phyloP scores from a whole-genome alignment of 2,797 vertebrate species.

The Mycteria americana region DNA sequence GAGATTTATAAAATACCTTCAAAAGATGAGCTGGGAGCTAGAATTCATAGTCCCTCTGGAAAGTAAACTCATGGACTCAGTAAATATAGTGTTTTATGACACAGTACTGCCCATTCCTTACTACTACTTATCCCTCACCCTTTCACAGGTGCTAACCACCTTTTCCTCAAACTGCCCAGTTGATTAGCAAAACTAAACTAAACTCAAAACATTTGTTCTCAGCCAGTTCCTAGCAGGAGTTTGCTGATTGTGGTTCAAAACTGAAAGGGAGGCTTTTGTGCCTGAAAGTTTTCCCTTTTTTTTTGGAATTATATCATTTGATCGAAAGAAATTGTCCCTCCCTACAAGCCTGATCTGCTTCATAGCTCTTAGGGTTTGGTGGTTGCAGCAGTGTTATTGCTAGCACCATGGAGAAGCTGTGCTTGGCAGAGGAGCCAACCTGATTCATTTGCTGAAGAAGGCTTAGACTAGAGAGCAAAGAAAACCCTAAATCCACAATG shows the following conservation, averaged over 20 bases:
- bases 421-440: neutral
- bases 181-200: neutral
- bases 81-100: neutral
- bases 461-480: neutral
- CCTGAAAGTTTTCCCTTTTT: neutral
- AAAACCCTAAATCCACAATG: neutral
- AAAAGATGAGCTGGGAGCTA: neutral
- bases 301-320: neutral
- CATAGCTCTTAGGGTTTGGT: neutral
- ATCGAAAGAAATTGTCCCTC: neutral
- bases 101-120: neutral
- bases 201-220: neutral
- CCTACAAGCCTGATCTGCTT: neutral
- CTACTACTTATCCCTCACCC: neutral
- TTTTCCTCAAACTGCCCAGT: neutral
- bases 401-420: neutral
- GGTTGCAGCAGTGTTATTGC: neutral
- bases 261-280: neutral
- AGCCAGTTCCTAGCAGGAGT: neutral
- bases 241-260: neutral
- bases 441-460: neutral
- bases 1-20: neutral
- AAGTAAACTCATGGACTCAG: neutral
- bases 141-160: neutral
- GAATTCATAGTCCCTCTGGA: neutral